Base-by-base conservation (phyloP, 2,113 vertebrate species). In the Prolemur simus region DNA sequence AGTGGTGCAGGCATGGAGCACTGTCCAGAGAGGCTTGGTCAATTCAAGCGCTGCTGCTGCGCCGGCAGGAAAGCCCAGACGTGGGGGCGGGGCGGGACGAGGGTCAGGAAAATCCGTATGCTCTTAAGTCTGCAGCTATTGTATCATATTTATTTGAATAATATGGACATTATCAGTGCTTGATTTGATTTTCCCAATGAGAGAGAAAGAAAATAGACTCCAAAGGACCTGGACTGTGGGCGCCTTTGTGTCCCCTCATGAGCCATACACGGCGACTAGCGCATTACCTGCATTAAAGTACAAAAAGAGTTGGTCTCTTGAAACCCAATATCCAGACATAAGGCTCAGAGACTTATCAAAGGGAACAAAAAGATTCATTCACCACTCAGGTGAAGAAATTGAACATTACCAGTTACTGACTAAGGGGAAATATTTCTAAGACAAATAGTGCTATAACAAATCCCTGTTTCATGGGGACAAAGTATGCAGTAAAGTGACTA, bases 41-140 rank as follows among this genome's bases (percentile, higher is more conserved):
- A 27, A 10, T 32, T 25, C 14, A n/a, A n/a, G 18, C 9, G 2
- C 0, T 11, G 15, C 29, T 14, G 23, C 18, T 47, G 11, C 12
- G 8, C 18, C 8, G 18, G 20, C 3, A 27, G 45, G 11, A 64
- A 7, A 56, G 45, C 8, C 23, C 32, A 14, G 27, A 14, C 10
- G 0, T 56, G 29, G 11, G 14, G 9, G 5, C 2, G 0, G 14
- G 1, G 18, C 25, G 12, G 34, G 8, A 37, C 8, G 7, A 23
- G 5, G 5, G 39, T 13, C 7, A 25, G 3, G n/a, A 58, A 54
- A 88, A 54, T 4, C 8, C 5, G 5, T 82, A 1, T 39, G 69
- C 14, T 56, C 37, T 37, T 27, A 74, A 37, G 27, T 29, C 42
- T 52, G 17, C 29, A 39, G 29, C 39, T 45, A 6, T 60, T 29